Percentiles rank a stretch among this genome's conserved stretches.
Conservation (phyloP, 2,888 invertebrate genomes). For the Charanyca ferruginea region DNA sequence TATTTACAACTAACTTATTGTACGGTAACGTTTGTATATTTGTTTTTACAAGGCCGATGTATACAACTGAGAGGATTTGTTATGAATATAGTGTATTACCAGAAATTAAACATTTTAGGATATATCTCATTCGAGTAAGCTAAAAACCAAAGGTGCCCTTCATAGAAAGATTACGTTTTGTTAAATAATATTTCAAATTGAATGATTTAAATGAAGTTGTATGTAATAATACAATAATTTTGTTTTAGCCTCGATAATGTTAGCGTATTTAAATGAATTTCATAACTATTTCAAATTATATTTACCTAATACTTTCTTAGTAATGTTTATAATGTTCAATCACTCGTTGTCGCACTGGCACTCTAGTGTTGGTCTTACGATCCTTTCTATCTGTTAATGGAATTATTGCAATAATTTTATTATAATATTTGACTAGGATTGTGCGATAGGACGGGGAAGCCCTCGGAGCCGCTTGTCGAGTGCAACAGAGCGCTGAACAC, state of each 20-base stretch:
- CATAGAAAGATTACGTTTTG: conserved; percentile 91
- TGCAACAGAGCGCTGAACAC: conserved; percentile 76
- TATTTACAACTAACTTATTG: conserved; percentile 90
- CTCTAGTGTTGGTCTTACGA: conserved; percentile 90
- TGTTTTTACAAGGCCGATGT: conserved; percentile 87
- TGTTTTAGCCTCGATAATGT: conserved; percentile 89
- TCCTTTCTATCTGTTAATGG: conserved; percentile 83
- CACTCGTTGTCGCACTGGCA: conserved; percentile 91
- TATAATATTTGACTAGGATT: conserved; percentile 68
- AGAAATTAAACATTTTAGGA: conserved; percentile 90
- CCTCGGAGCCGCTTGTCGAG: conserved; percentile 72
- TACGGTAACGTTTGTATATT: conserved; percentile 83
- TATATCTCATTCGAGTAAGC: conserved; percentile 93
- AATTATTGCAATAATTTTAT: conserved; percentile 81
- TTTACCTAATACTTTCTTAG: conserved; percentile 89
- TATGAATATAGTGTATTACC: conserved; percentile 87
- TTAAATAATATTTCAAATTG: conserved; percentile 90
- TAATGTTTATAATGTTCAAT: conserved; percentile 88
- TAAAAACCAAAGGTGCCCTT: conserved; percentile 97
- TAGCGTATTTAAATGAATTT: conserved; percentile 89
- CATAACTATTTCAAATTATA: conserved; percentile 91
- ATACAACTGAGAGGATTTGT: conserved; percentile 87
- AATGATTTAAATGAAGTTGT: conserved; percentile 90
- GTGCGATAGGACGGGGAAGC: conserved; percentile 71
- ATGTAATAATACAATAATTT: conserved; percentile 88